Conservation (phyloP, 2,888 invertebrate species). For the Lordiphosa fenestrarum region DNA sequence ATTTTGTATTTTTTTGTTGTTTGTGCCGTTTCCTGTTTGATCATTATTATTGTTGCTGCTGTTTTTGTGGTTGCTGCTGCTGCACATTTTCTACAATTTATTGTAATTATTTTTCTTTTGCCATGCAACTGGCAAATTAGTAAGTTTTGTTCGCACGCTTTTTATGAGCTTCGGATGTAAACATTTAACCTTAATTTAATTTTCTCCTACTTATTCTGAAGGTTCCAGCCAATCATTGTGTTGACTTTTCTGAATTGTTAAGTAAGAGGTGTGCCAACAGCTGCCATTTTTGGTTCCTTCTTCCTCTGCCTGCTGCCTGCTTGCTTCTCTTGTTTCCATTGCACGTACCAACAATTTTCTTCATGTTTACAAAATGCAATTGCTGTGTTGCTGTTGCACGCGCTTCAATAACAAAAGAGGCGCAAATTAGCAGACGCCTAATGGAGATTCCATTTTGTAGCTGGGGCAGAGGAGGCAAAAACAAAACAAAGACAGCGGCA, state of each 20-base stretch:
- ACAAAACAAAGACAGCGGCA: slow-evolving; percentile 1
- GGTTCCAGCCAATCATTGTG: slow-evolving; percentile 5
- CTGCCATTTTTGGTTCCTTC: slow-evolving; percentile 10
- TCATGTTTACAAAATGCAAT: slow-evolving; percentile 36
- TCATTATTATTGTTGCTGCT: slow-evolving; percentile 35
- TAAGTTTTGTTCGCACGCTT: slow-evolving; percentile 67
- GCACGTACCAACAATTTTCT: slow-evolving; percentile 17
- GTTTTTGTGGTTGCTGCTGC: slow-evolving; percentile 19
- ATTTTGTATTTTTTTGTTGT: slow-evolving; percentile 39
- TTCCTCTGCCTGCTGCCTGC: slow-evolving; percentile 5
- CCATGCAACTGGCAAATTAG: slow-evolving; percentile 59
- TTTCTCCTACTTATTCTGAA: slow-evolving; percentile 18
- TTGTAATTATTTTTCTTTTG: slow-evolving; percentile 59
- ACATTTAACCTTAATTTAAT: slow-evolving; percentile 64
- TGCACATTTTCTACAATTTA: slow-evolving; percentile 48
- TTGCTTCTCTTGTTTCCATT: slow-evolving; percentile 12
- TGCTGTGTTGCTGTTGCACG: slow-evolving; percentile 25
- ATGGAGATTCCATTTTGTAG: slow-evolving; percentile 10
- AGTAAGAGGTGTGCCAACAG: slow-evolving; percentile 12
- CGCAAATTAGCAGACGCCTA: slow-evolving; percentile 36
- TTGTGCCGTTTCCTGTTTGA: slow-evolving; percentile 60
- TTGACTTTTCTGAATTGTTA: slow-evolving; percentile 2
- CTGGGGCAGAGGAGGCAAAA: slow-evolving; percentile 4
- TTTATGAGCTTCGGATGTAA: slow-evolving; percentile 67
- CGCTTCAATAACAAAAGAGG: slow-evolving; percentile 22